Evolutionary conservation across 2,888 invertebrate species (phyloP), one percentile per base, ranked within the genome.

Genomic region (Drymonia ruficornis): DNA sequence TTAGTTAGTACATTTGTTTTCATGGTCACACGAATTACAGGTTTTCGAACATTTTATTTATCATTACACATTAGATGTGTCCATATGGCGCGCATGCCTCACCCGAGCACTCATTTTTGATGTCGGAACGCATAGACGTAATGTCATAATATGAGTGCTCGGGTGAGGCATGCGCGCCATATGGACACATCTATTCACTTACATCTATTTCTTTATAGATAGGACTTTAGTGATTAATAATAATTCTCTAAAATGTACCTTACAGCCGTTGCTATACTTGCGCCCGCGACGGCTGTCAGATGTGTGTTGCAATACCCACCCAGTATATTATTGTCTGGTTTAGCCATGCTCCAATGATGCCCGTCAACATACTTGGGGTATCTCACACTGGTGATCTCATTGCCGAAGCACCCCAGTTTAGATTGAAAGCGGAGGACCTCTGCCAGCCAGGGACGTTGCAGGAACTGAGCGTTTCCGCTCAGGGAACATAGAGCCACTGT

Each of bases 401-500:
- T 8, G 9, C 55, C 56, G 53, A 83, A 84, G 50, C 86, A 87
- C 2, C 87, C 87, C 9, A 52, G 23, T 0, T 51, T n/a, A 1
- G 75, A 76, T 64, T 86, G 84, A 42, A 56, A 74, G 0, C 40
- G 49, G 0, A 80, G 53, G 0, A 80, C 50, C 11, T 59, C 55
- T 9, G 47, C 40, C 13, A 87, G 38, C 86, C 86, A 86, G 0
- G 63, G 34, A 0, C 70, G 67, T 5, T 67, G 73, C 0, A 84
- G 47, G 54, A 86, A 83, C 13, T 81, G 66, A 0, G 65, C 63
- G 52, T 84, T 73, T 0, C 85, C 85, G 1, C 72, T 67, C 13
- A 85, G 34, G 8, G 68, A 43, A 64, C 86, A 87, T 1, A 84
- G 52, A 6, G 65, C 34, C 3, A 83, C 85, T 86, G 76, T 16